A percentile compares a stretch with the other conserved stretches of the same genome.
Conservation (phyloP, 2,113 vertebrate genomes). For the Cavia porcellus region DNA sequence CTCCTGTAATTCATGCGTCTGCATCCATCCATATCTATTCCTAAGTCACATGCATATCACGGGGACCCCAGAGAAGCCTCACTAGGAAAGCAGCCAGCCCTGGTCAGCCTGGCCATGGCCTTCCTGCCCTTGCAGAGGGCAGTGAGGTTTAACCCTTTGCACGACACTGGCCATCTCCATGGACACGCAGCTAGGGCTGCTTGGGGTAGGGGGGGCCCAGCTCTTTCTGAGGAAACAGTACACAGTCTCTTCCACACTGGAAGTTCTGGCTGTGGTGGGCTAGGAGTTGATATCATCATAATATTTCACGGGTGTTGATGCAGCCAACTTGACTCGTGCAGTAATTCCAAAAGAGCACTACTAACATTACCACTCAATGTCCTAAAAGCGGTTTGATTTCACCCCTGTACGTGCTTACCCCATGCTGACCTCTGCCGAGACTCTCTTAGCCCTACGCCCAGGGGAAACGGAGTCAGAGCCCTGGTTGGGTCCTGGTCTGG, state of each 20-base stretch:
- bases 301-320: background rate
- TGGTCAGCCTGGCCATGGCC: background rate
- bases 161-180: background rate
- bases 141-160: too few relatives aligned
- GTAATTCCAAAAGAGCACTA: background rate
- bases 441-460: background rate
- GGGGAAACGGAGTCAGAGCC: background rate
- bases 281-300: background rate
- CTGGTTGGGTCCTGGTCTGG: background rate
- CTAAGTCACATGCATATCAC: background rate
- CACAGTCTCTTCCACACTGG: background rate
- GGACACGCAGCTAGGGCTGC: background rate
- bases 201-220: background rate
- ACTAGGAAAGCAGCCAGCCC: background rate
- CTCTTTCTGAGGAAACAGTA: background rate
- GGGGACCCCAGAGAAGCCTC: background rate
- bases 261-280: background rate
- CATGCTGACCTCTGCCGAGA: background rate
- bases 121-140: background rate
- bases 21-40: background rate
- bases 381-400: background rate
- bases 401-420: background rate
- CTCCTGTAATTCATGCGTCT: background rate
- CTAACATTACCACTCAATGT: too few relatives aligned
- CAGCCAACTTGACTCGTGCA: background rate